Conservation (phyloP, 2,113 vertebrate species). For the Periophthalmus modestus region DNA sequence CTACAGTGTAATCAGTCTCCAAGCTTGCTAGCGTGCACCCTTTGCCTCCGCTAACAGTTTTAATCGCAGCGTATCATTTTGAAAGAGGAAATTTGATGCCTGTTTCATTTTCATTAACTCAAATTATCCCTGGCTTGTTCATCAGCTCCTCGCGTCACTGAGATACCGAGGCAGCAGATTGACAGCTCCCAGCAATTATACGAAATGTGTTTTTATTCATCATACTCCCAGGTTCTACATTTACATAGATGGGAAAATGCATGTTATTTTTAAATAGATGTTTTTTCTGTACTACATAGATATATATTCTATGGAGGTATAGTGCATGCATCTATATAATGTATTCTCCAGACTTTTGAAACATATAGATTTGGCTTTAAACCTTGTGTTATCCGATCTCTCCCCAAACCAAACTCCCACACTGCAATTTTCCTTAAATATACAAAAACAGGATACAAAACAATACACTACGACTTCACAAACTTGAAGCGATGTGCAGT, state of each 20-base stretch:
- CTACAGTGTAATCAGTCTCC: constrained; percentile 6
- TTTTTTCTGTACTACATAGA: neutral
- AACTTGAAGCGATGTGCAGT: too few relatives aligned
- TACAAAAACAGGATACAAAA: too few relatives aligned
- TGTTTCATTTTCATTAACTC: constrained; percentile 57
- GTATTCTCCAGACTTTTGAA: too few relatives aligned
- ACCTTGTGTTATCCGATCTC: too few relatives aligned
- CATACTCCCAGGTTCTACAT: constrained; percentile 24
- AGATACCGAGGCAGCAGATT: constrained; percentile 29
- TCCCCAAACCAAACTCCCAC: too few relatives aligned
- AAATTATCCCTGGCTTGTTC: constrained; percentile 58
- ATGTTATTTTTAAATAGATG: neutral
- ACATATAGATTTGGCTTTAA: too few relatives aligned
- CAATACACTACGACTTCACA: too few relatives aligned
- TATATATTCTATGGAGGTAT: too few relatives aligned
- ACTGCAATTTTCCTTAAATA: too few relatives aligned
- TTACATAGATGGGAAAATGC: constrained; percentile 15
- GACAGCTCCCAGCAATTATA: constrained; percentile 21
- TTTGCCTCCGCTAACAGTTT: constrained; percentile 34
- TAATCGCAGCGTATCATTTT: constrained; percentile 42
- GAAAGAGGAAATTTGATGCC: constrained; percentile 47
- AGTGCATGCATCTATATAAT: too few relatives aligned
- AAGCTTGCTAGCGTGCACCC: constrained; percentile 17
- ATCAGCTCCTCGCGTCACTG: constrained; percentile 38
- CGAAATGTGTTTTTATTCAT: constrained; percentile 31